These are phyloP conservation scores for Eublepharis macularius DNA, from an alignment of 2,113 vertebrate species.

Conservation along the genomic window DNA sequence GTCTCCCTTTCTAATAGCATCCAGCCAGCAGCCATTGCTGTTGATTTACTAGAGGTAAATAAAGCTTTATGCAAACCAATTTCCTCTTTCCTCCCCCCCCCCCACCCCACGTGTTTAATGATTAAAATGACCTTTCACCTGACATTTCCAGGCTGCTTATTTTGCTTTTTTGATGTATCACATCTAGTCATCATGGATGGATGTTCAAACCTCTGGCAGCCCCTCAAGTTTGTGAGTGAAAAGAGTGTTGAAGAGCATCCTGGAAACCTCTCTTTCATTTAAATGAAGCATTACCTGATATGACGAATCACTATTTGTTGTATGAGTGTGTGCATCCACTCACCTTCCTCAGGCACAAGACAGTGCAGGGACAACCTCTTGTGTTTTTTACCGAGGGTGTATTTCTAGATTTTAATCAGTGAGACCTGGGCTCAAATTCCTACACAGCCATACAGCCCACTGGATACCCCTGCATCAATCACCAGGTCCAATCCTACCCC, in stretches of 20 bases:
- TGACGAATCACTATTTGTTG: not conserved
- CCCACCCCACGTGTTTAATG: conserved; percentile 45
- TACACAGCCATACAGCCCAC: too few species aligned
- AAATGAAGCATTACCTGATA: not conserved
- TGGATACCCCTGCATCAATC: too few species aligned
- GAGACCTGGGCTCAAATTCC: too few species aligned
- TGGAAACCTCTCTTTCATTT: rapidly evolving
- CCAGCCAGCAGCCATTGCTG: conserved; percentile 71
- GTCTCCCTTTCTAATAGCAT: conserved; percentile 70
- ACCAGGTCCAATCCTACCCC: too few species aligned
- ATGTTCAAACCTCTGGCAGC: conserved; percentile 27
- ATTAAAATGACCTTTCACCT: conserved; percentile 59
- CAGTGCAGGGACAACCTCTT: too few species aligned
- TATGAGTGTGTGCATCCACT: not conserved
- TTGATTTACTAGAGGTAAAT: conserved; percentile 63
- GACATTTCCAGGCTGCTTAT: conserved; percentile 14
- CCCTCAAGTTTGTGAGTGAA: not conserved
- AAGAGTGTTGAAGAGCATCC: not conserved
- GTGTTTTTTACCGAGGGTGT: too few species aligned
- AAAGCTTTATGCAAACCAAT: conserved; percentile 62
- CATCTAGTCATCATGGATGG: not conserved
- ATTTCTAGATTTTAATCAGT: too few species aligned
- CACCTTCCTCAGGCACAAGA: not conserved
- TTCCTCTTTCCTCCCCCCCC: conserved; percentile 29
- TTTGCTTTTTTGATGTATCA: not conserved